Base-by-base conservation (phyloP, 23 tunicate genomes). In the Aplidium turbinatum region DNA sequence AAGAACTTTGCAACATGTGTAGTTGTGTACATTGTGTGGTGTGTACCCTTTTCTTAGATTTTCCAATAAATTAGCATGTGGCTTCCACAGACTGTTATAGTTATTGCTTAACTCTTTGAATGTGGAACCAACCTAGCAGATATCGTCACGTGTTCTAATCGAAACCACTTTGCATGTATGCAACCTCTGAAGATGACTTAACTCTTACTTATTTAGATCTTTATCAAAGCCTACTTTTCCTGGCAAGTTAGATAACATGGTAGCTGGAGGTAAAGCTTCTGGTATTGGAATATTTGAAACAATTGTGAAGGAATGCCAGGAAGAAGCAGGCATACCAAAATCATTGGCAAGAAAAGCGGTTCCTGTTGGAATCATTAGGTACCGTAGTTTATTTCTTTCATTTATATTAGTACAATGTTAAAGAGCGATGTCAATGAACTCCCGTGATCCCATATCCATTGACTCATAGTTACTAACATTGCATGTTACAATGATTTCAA, bases 251-350 rank as follows among this genome's bases (percentile, higher is more conserved):
- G 99, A 95, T 56, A 85, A 95, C 68, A 77, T 90, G 86, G 99
- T 82, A 31, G 99, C 99, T 23, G 99, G 99, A 19, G 96, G 99
- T 3, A 70, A 77, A 7, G 58, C 73, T 4, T 50, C 67, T 7
- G 96, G 99, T n/a, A 32, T 73, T 34, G 79, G 85, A 32, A 67
- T 94, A 22, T 33, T 33, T 29, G 99, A 87, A 52, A 87, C 94
- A 4, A 76, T 94, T 63, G 70, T 95, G 11, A 95, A 88, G 60
- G 99, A 95, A 76, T 84, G 96, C 36, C 45, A 71, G 21, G 99
- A 95, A 55, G 99, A 95, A 73, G 99, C 99, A 6, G 87, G 96
- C 9, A 89, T 95, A 35, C 92, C 96, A 0, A 71, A 67, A 35
- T 56, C 66, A 3, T 16, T 88, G 2, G 96, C 99, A 11, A 55